Percentiles rank a stretch among this genome's conserved stretches.
phyloP scores from a whole-genome alignment of 2,113 vertebrate genomes.

The Monopterus albus region DNA sequence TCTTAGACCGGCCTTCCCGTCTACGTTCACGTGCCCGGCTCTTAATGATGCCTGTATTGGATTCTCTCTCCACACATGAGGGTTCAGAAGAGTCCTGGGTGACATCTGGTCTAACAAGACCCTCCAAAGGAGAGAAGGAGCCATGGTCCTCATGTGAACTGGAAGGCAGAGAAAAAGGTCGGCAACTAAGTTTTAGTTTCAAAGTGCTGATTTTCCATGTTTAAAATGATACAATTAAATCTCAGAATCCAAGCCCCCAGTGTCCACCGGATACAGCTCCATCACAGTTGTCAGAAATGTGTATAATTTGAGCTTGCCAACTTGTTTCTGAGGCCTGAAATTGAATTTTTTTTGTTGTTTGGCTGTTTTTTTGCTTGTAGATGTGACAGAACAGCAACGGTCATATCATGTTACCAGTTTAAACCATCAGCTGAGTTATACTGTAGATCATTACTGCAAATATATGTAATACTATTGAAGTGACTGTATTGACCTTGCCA shows the following conservation, averaged over 20 bases:
- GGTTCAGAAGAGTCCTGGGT: conserved; percentile 82
- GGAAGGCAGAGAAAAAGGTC: neutral
- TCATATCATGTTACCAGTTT: neutral
- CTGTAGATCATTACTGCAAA: too few species aligned
- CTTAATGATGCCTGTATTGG: conserved; percentile 60
- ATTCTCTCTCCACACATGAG: conserved; percentile 78
- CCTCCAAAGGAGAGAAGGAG: conserved; percentile 76
- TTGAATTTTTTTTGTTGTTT: too few species aligned
- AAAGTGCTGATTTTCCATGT: neutral
- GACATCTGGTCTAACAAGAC: conserved; percentile 76
- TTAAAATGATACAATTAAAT: neutral
- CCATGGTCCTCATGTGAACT: conserved; percentile 80
- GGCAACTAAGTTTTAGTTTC: neutral
- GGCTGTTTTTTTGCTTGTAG: too few species aligned
- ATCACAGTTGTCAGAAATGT: too few species aligned
- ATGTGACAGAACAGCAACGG: neutral
- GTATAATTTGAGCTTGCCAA: too few species aligned
- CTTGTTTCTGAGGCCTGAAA: too few species aligned
- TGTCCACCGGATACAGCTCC: too few species aligned
- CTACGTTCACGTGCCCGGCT: conserved; percentile 82
- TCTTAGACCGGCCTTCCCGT: conserved; percentile 84
- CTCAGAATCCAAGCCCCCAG: neutral
- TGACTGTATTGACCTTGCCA: conserved; percentile 78
- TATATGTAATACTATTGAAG: neutral
- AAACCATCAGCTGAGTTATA: too few species aligned